Evolutionary conservation across 1,140 invertebrate species (phyloP), one percentile per base, ranked within the genome.

Genomic region (Drosophila simulans): DNA sequence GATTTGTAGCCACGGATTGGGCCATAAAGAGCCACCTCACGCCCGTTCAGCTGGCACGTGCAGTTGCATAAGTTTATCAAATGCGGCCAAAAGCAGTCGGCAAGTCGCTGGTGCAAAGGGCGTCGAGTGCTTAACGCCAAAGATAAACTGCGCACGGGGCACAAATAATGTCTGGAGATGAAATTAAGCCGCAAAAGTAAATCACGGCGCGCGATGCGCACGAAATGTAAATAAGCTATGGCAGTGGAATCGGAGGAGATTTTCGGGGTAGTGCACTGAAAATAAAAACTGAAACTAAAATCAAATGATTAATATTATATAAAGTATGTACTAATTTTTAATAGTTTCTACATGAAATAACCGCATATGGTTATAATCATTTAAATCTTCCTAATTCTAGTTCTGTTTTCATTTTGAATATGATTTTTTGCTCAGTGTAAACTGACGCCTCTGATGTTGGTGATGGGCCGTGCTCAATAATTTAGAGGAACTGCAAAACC

Each of bases 121-220:
- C 63, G 78, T 68, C 60, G 75, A 83, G 83, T 86, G 83, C 83
- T 88, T 80, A 86, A 86, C 83, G 71, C 71, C 12, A 72, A 88
- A 86, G 83, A 86, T 88, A 86, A 86, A 86, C 83, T 73, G 76
- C 83, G 75, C 76, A 84, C 72, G 83, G 68, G 80, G 59, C 76
- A 84, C 83, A 84, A 89, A 83, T 89, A 90, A 89, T 89, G 84
- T 84, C 84, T 89, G 85, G 73, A 80, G 77, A 84, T 89, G 84
- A 89, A 90, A 89, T 89, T 89, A 89, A 89, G 84, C 84, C 84
- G 80, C 83, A 90, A 89, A 89, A 89, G 85, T 89, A 89, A 89
- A 89, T 89, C 84, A 89, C 84, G 63, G 51, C 69, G 75, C 65
- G 84, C 76, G 72, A 83, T 89, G 84, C 84, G 84, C 85, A 83